Conservation (phyloP, 1,140 invertebrate species). For the Hermetia illucens region DNA sequence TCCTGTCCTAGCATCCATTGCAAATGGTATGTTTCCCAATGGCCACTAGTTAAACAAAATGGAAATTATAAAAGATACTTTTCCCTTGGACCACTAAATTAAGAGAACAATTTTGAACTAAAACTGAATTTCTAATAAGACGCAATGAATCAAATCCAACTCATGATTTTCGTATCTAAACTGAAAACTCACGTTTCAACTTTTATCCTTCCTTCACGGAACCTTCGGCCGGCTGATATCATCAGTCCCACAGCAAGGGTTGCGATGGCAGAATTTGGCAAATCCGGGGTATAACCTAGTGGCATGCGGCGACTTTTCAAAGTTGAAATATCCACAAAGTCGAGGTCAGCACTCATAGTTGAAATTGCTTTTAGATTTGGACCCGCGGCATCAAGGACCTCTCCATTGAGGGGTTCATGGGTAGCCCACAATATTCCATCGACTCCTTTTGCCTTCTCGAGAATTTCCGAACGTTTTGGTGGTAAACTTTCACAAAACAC, state of each 20-base stretch:
- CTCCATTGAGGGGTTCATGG: slow-evolving; percentile 53
- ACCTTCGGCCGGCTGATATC: slow-evolving; percentile 54
- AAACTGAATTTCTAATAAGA: no score
- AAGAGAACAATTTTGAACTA: no score
- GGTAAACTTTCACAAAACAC: slow-evolving; percentile 23
- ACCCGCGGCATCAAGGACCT: slow-evolving; percentile 52
- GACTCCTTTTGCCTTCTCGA: slow-evolving; percentile 44
- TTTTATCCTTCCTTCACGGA: slow-evolving; percentile 53
- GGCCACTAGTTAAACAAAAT: slow-evolving; percentile 35
- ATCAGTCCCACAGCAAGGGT: slow-evolving; percentile 66
- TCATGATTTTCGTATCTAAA: no score
- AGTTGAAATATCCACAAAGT: slow-evolving; percentile 52
- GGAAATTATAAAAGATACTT: neutral
- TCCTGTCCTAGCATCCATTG: slow-evolving; percentile 54
- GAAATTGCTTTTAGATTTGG: slow-evolving; percentile 66
- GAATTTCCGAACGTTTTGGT: slow-evolving; percentile 34
- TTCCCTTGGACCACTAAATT: no score
- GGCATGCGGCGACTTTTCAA: slow-evolving; percentile 47
- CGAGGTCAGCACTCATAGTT: slow-evolving; percentile 77
- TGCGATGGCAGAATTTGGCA: slow-evolving; percentile 67
- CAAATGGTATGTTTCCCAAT: slow-evolving; percentile 43
- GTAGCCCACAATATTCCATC: slow-evolving; percentile 54
- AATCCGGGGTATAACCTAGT: slow-evolving; percentile 66
- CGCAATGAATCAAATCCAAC: no score
- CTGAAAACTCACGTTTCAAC: slow-evolving; percentile 41